Base-by-base conservation (phyloP, 2,888 invertebrate species). In the Eupithecia dodoneata region DNA sequence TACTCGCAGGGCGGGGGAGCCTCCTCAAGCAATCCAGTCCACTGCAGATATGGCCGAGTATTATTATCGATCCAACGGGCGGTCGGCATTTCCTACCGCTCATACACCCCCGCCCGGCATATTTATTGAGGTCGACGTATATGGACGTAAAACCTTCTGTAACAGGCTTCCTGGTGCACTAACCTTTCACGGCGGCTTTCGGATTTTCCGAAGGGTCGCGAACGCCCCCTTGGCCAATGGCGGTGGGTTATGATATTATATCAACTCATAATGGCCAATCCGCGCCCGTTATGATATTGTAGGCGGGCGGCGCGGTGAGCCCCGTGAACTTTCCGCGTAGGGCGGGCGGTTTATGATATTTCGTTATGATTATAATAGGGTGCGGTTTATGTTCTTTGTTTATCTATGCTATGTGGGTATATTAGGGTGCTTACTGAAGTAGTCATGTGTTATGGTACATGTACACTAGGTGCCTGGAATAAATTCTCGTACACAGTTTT, bases 191-290 rank as follows among this genome's bases (percentile, higher is more conserved):
- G 52, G 91, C 65, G 79, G 69, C 65, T 77, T 79, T 70, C 69
- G 73, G 70, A 73, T 79, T 79, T 79, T 75, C 76, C 72, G 91
- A 89, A 90, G 91, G 91, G 89, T 87, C 88, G 84, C 87, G 87
- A 83, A 83, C 82, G 86, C 86, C 89, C 88, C 88, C 89, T 92
- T 93, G 89, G 85, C 96, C 96, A 96, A 96, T 96, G 92, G 93
- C 89, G 87, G 87, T 85, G 83, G 94, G 95, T 95, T 96, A 96
- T 96, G 96, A 96, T 96, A 96, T 96, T 95, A 96, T 96, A 96
- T 96, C 95, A 95, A 88, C 86, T 91, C 91, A 93, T 93, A 91
- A 92, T 92, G 88, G 88, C 95, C 95, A 95, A 96, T 96, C 90
- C 94, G 90, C 82, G 91, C 87, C 87, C 91, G 94, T 94, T 94